Evolutionary conservation across 2,888 invertebrate genomes (phyloP), one percentile per base, ranked within the genome.

Genomic region (Brachyopa scutellaris): DNA sequence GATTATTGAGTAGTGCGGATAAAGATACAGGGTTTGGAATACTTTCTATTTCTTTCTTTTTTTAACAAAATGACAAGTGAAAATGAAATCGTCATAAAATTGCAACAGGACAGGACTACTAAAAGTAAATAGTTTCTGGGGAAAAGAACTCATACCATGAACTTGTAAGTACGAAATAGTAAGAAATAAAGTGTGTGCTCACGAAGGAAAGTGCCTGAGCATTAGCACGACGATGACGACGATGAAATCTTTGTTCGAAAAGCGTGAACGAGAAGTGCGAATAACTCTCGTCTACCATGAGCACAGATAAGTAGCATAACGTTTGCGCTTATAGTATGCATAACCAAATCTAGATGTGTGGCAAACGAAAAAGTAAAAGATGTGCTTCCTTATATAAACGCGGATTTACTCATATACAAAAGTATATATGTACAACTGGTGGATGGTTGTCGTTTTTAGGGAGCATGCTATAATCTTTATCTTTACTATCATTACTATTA

Each of bases 181-280:
- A 0, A 23, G 15, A 21, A 70, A 51, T 49, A 31, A 33, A 51
- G 73, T 64, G 47, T 73, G 53, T 31, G 29, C 61, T 23, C 73
- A 64, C 53, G 55, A 64, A 53, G 64, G 55, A 73, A 73, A 55
- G 55, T 64, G 64, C 64, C 55, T 55, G 53, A 73, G 55, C 64
- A 73, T 73, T 73, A 73, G 55, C 72, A 47, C 55, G 69, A 69
- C 42, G 62, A 23, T 42, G 72, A 53, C 62, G 29, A 72, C 23
- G 51, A 45, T 53, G 55, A 36, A 55, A 64, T 70, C 55, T 64
- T 62, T 55, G 55, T 73, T 64, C 55, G 73, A 47, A 9, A 62
- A 72, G 62, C 53, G 62, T 72, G 53, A 72, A 62, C 62, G 45
- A 53, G 61, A 53, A 55, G 62, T 51, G 49, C 47, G 61, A 73